Conservation (phyloP, 1,140 invertebrate species). For the Notospermus geniculatus region DNA sequence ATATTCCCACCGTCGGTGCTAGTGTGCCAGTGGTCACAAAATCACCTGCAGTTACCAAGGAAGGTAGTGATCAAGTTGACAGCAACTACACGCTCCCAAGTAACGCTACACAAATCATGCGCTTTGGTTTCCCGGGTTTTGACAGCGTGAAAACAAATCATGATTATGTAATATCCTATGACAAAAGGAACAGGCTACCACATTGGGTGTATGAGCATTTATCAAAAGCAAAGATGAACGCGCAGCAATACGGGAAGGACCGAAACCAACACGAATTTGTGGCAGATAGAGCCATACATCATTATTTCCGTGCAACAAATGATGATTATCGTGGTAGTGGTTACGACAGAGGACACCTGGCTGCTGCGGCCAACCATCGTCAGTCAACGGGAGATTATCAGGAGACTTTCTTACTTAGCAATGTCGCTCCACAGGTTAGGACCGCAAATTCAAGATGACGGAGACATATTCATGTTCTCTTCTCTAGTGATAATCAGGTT, state of each 20-base stretch:
- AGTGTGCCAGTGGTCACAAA: too few species aligned
- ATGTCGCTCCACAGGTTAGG: conserved; percentile 87
- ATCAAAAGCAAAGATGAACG: conserved; percentile 73
- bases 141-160: conserved; percentile 85
- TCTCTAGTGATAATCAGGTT: too few species aligned
- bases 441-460: too few species aligned
- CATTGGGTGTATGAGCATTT: conserved; percentile 98
- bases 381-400: conserved; percentile 75
- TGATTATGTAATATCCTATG: conserved; percentile 93
- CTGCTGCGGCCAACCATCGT: conserved; percentile 95
- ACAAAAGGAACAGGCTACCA: conserved; percentile 80
- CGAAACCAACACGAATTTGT: conserved; percentile 81
- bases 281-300: conserved; percentile 76
- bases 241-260: conserved; percentile 70
- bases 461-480: too few species aligned
- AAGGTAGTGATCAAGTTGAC: neutral
- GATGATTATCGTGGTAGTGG: conserved; percentile 82
- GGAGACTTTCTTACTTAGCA: conserved; percentile 90
- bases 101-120: conserved; percentile 35
- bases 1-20: too few species aligned
- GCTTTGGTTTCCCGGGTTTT: conserved; percentile 85
- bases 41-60: neutral
- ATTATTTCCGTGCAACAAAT: conserved; percentile 82
- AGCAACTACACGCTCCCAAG: neutral
- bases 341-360: conserved; percentile 94